phyloP scores from a whole-genome alignment of 2,797 vertebrate species.

The Lagodon rhomboides region DNA sequence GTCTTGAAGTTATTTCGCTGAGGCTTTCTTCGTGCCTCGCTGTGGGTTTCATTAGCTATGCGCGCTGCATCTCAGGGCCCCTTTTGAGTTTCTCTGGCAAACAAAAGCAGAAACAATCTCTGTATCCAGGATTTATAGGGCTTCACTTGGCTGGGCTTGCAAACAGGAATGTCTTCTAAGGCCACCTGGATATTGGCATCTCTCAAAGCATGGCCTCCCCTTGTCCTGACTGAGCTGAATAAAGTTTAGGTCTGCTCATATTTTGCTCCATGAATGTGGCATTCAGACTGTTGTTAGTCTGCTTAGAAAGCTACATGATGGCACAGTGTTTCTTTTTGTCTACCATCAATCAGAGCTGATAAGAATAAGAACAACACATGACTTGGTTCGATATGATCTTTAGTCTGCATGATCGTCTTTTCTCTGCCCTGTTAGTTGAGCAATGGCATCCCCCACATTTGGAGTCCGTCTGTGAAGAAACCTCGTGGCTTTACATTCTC shows the following conservation, averaged over 20 bases:
- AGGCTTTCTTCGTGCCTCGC: slow-evolving; percentile 48
- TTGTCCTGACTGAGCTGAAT: slow-evolving; percentile 11
- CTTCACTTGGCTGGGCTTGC: slow-evolving; percentile 43
- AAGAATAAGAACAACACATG: background rate
- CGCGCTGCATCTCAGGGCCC: slow-evolving; percentile 58
- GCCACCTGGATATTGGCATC: slow-evolving; percentile 60
- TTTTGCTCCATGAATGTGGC: background rate
- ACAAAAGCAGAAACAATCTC: slow-evolving; percentile 70
- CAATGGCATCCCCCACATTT: slow-evolving; percentile 30
- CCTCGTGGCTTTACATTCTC: slow-evolving; percentile 13
- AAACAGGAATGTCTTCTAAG: slow-evolving; percentile 51
- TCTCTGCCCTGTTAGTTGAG: slow-evolving; percentile 33
- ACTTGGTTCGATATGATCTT: background rate
- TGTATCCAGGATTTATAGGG: slow-evolving; percentile 69
- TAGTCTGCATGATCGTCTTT: slow-evolving; percentile 17
- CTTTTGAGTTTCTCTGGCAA: slow-evolving; percentile 63
- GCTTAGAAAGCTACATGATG: background rate
- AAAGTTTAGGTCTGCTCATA: slow-evolving; percentile 9
- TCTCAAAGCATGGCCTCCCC: slow-evolving; percentile 9
- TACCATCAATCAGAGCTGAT: background rate
- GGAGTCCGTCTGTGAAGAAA: slow-evolving; percentile 31
- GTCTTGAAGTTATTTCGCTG: slow-evolving; percentile 45
- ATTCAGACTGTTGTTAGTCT: background rate
- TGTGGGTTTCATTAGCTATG: slow-evolving; percentile 77
- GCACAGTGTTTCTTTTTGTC: background rate